Evolutionary conservation across 2,888 invertebrate species (phyloP).

Genomic region (Crioceris asparagi): DNA sequence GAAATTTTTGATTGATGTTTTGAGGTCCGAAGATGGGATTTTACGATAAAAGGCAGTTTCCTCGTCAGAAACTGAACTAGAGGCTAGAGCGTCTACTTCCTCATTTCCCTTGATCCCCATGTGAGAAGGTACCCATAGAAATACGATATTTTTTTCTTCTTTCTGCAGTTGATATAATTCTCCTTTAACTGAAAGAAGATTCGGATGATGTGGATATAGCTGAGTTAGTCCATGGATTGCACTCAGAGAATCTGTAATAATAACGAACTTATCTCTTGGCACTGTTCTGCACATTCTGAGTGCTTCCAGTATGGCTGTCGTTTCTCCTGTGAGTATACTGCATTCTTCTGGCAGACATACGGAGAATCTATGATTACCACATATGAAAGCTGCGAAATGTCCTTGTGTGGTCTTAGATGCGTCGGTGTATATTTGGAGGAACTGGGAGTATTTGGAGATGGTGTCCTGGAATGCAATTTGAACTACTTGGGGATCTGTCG

Average conservation of each 20-base stretch:
- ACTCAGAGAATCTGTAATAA: slow-evolving; percentile 2
- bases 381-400: not conserved
- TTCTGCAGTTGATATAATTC: not conserved
- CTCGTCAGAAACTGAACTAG: not conserved
- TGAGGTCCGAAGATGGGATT: not conserved
- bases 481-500: no score
- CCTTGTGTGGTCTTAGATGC: not conserved
- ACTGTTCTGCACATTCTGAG: not conserved
- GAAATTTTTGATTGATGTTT: not conserved
- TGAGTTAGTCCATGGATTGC: slow-evolving; percentile 1
- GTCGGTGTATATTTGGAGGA: not conserved
- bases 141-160: not conserved
- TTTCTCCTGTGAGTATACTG: slow-evolving; percentile 1
- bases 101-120: not conserved
- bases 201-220: not conserved
- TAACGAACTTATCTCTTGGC: not conserved
- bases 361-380: not conserved
- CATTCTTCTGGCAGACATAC: not conserved
- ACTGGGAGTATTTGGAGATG: no score
- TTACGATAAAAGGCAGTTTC: not conserved
- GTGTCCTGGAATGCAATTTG: no score
- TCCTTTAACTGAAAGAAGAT: not conserved
- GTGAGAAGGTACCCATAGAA: slow-evolving; percentile 4
- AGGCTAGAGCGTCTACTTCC: not conserved
- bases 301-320: not conserved